Evolutionary conservation across 1,140 invertebrate species (phyloP).

Genomic region (Microplitis mediator): DNA sequence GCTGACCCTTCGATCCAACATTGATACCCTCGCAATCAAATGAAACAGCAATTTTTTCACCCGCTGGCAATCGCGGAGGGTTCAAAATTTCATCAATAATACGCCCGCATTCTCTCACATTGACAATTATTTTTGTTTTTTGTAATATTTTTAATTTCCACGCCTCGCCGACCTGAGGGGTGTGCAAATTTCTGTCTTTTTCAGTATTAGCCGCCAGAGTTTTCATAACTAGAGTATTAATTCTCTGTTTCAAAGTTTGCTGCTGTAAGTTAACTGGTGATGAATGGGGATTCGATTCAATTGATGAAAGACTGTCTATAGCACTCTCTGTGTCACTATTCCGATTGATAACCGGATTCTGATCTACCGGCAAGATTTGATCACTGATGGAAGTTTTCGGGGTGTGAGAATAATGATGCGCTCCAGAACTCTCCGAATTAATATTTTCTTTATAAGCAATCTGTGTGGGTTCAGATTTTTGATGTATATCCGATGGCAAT

Average conservation of each 20-base stretch:
- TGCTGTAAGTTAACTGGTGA: constrained; percentile 59
- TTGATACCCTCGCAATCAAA: constrained; percentile 93
- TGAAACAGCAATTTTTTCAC: constrained; percentile 70
- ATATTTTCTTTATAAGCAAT: constrained; percentile 34
- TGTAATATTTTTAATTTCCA: constrained; percentile 83
- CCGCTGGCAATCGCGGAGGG: constrained; percentile 58
- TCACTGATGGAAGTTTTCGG: not conserved
- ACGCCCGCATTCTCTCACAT: constrained; percentile 75
- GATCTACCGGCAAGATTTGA: constrained; percentile 39
- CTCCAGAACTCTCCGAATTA: constrained; percentile 19
- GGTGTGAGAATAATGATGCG: not conserved
- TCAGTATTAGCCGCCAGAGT: constrained; percentile 90
- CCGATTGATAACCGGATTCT: constrained; percentile 31
- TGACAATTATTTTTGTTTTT: constrained; percentile 78
- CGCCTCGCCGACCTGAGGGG: constrained; percentile 69
- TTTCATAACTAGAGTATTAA: constrained; percentile 86
- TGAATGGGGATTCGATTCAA: constrained; percentile 47
- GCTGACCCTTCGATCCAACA: constrained; percentile 79
- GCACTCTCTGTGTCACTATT: constrained; percentile 9
- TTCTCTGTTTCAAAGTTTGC: constrained; percentile 83
- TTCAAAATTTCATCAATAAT: constrained; percentile 80
- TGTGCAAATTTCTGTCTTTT: constrained; percentile 71
- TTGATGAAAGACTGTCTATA: constrained; percentile 26
- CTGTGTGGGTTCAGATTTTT: constrained; percentile 48
- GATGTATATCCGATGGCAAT: constrained; percentile 31